Conservation (phyloP, 2,797 vertebrate species). For the Aldrovandia affinis region DNA sequence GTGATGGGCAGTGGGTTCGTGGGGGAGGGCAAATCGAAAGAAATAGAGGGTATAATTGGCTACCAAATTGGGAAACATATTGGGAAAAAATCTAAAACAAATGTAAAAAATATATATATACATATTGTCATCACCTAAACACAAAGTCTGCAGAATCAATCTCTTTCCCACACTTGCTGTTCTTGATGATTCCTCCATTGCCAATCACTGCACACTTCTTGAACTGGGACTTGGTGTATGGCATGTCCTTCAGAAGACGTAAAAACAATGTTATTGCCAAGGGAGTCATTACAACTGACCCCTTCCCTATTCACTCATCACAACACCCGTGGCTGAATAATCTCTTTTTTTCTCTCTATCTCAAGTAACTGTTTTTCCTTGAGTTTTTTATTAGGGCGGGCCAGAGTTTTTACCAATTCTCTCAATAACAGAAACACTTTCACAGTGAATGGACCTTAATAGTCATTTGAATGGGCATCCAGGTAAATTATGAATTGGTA, state of each 20-base stretch:
- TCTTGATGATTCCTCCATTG: constrained; percentile 97
- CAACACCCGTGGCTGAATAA: too few species aligned
- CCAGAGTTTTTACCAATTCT: too few species aligned
- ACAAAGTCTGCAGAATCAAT: constrained; percentile 95
- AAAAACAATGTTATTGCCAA: constrained; percentile 29
- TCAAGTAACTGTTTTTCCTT: too few species aligned
- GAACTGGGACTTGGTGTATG: constrained; percentile 93
- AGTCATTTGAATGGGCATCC: neutral
- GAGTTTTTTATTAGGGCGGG: too few species aligned
- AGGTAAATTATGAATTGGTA: neutral
- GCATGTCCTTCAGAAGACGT: constrained; percentile 86
- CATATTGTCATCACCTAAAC: constrained; percentile 84
- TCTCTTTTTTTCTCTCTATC: neutral
- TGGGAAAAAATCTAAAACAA: neutral
- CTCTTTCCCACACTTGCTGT: constrained; percentile 92
- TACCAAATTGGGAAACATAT: too few species aligned
- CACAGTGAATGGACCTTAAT: neutral
- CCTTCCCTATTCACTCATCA: neutral
- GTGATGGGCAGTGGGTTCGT: too few species aligned
- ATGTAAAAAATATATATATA: too few species aligned
- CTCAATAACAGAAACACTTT: neutral
- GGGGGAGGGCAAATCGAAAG: too few species aligned
- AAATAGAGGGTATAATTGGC: too few species aligned
- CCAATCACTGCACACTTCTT: constrained; percentile 97
- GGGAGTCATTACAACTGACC: neutral